Evolutionary conservation across 1,140 invertebrate species (phyloP), one percentile per base, ranked within the genome.

Genomic region (Halyomorpha halys): DNA sequence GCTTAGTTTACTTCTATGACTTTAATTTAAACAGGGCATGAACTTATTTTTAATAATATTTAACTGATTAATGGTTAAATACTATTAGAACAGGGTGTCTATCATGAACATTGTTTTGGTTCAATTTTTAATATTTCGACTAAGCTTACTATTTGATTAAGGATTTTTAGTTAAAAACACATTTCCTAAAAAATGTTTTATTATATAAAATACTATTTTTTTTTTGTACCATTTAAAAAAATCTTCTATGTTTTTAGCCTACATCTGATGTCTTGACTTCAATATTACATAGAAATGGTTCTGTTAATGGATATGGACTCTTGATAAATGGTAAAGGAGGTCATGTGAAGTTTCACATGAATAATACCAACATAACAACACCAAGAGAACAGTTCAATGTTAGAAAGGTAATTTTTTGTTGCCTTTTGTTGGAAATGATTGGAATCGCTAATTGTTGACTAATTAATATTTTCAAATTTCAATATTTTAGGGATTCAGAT

Each of bases 281-380:
- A 15, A 62, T 65, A 25, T 54, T 70, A 16, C 56, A 66, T 56
- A 65, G 15, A 62, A 64, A 66, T 49, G 62, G 49, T 19, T 39
- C 39, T 27, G 66, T 70, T 4, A 54, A 54, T 54, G 67, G 67
- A 25, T 66, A 59, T 61, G 64, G 66, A 18, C 63, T 70, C 19
- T 68, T 81, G 16, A 74, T 81, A 59, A 80, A 81, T 68, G 80
- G 79, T 39, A 68, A 70, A 65, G 69, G 59, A 23, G 39, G 62
- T 19, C 53, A 67, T 27, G 47, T 53, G 54, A 61, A 65, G 19
- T 67, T 65, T 44, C 45, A 39, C 23, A 56, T 23, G 19, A 49
- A 64, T 49, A 16, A 44, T 27, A 56, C 19, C n/a, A 25, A 47
- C 15, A n/a, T 60, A 14, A 62, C 62, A 25, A 66, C 66, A 16